phyloP scores from a whole-genome alignment of 2,113 vertebrate species.

The Entomyzon cyanotis region DNA sequence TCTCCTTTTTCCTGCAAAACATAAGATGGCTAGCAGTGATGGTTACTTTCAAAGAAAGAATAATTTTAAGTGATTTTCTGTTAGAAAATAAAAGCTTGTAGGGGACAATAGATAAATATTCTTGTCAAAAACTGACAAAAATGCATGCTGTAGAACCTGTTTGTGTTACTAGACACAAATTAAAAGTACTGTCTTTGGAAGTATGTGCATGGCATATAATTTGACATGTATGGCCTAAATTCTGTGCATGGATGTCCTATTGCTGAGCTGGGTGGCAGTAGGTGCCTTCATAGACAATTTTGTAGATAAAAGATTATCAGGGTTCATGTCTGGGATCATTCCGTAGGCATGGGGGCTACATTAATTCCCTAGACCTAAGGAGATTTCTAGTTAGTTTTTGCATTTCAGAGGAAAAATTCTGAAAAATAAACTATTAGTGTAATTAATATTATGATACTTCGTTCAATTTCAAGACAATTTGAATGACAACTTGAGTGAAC shows the following conservation, averaged over 20 bases:
- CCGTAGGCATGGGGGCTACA: neutral
- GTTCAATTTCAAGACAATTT: neutral
- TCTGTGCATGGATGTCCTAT: neutral
- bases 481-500: neutral
- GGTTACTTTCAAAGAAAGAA: neutral
- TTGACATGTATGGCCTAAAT: neutral
- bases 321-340: neutral
- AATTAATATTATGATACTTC: neutral
- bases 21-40: neutral
- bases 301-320: neutral
- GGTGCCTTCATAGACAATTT: neutral
- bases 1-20: neutral
- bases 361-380: neutral
- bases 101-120: neutral
- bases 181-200: neutral
- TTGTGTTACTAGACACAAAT: neutral
- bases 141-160: neutral
- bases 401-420: neutral
- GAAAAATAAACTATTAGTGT: neutral
- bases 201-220: neutral
- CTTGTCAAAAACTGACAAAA: neutral
- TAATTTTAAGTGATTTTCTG: neutral
- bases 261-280: neutral
- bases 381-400: neutral
- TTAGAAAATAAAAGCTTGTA: neutral